Conservation (phyloP, 1,140 invertebrate genomes). For the Drosophila grimshawi region DNA sequence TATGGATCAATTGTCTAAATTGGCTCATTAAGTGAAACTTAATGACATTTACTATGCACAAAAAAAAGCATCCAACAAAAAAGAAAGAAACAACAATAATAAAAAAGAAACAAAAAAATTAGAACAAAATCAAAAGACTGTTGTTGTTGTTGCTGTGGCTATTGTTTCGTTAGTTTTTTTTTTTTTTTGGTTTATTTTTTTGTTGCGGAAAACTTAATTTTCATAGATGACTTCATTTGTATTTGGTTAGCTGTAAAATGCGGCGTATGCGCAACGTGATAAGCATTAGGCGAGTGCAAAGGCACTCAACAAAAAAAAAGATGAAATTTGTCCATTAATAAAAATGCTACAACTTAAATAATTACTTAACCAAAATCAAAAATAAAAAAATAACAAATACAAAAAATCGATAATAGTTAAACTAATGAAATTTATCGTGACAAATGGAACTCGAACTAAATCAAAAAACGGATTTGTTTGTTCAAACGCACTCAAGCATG, state of each 20-base stretch:
- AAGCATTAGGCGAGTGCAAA: slow-evolving; percentile 20
- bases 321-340: not conserved
- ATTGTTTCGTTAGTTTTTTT: slow-evolving; percentile 40
- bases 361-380: not conserved
- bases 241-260: slow-evolving; percentile 30
- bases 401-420: slow-evolving; percentile 14
- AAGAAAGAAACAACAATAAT: slow-evolving; percentile 42
- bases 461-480: slow-evolving; percentile 14
- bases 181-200: slow-evolving; percentile 27
- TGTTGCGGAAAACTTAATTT: slow-evolving; percentile 43
- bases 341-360: no score
- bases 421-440: slow-evolving; percentile 16
- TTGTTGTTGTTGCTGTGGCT: slow-evolving; percentile 38
- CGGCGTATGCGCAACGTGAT: slow-evolving; percentile 64
- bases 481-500: slow-evolving; percentile 48
- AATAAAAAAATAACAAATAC: not conserved
- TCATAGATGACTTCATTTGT: slow-evolving; percentile 42
- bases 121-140: slow-evolving; percentile 32
- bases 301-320: slow-evolving; percentile 8
- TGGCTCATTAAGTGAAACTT: slow-evolving; percentile 82
- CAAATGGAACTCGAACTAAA: slow-evolving; percentile 24
- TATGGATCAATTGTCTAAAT: slow-evolving; percentile 82
- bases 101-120: slow-evolving; percentile 29
- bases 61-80: slow-evolving; percentile 35
- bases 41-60: slow-evolving; percentile 81